Conservation (phyloP, 2,888 invertebrate genomes). For the Ennomos fuscantarius region DNA sequence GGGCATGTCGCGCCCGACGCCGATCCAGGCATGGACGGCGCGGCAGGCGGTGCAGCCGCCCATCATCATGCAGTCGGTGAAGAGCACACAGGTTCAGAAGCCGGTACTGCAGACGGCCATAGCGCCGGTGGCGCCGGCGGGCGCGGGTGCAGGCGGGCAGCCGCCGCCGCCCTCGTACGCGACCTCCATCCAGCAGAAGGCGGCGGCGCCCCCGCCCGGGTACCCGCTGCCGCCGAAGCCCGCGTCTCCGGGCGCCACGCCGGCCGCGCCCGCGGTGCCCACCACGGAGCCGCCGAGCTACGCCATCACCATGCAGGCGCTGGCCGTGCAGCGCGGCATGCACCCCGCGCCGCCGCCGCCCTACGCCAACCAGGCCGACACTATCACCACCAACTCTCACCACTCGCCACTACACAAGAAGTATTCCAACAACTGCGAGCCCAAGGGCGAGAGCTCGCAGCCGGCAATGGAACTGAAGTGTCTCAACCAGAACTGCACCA, state of each 20-base stretch:
- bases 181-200: conserved; percentile 91
- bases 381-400: conserved; percentile 70
- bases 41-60: conserved; percentile 96
- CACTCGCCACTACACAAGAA: conserved; percentile 89
- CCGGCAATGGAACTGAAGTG: conserved; percentile 78
- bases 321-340: conserved; percentile 89
- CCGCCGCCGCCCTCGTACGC: conserved; percentile 94
- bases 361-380: conserved; percentile 81
- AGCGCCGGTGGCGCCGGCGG: conserved; percentile 94
- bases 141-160: conserved; percentile 85
- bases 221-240: conserved; percentile 83
- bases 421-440: conserved; percentile 85
- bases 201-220: conserved; percentile 75
- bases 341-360: conserved; percentile 89
- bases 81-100: conserved; percentile 97
- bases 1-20: conserved; percentile 91
- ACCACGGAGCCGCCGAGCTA: conserved; percentile 97
- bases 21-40: conserved; percentile 93
- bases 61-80: conserved; percentile 98
- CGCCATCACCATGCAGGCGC: conserved; percentile 94
- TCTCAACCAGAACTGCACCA: conserved; percentile 81
- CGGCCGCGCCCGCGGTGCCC: conserved; percentile 85
- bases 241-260: conserved; percentile 71
- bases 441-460: conserved; percentile 82
- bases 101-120: conserved; percentile 97